Conservation (phyloP, 1,140 invertebrate species). For the Reticulitermes speratus region DNA sequence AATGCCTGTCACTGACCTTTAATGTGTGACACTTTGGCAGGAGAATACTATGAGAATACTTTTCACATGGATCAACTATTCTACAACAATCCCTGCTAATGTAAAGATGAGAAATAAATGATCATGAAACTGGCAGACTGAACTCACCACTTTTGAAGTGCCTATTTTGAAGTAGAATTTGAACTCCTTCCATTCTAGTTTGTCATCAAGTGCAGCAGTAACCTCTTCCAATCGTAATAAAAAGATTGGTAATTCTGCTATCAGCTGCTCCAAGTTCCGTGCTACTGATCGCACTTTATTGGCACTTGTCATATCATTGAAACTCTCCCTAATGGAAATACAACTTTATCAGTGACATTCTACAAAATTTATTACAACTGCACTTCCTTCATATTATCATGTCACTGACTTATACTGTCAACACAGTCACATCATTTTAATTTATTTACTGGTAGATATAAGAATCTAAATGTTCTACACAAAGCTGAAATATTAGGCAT, state of each 20-base stretch:
- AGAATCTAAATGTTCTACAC: too few relatives aligned
- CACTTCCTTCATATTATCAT: background rate
- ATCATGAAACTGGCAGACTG: too few relatives aligned
- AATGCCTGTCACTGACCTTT: too few relatives aligned
- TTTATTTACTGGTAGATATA: too few relatives aligned
- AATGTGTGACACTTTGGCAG: too few relatives aligned
- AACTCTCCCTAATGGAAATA: constrained; percentile 52
- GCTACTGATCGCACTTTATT: constrained; percentile 61
- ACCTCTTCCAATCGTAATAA: constrained; percentile 61
- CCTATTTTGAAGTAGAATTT: constrained; percentile 69
- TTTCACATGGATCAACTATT: too few relatives aligned
- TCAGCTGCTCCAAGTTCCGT: constrained; percentile 60
- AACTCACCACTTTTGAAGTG: constrained; percentile 65
- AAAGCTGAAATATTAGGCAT: too few relatives aligned
- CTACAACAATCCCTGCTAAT: too few relatives aligned
- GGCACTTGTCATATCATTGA: constrained; percentile 56
- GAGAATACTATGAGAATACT: too few relatives aligned
- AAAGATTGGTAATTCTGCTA: constrained; percentile 63
- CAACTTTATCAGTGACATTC: constrained; percentile 1
- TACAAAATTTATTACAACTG: constrained; percentile 19
- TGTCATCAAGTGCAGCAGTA: constrained; percentile 59
- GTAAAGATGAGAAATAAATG: too few relatives aligned
- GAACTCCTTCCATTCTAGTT: constrained; percentile 66
- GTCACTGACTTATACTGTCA: too few relatives aligned
- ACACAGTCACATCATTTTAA: too few relatives aligned